Conservation (phyloP, 2,797 vertebrate species). For the Paratrypauchen microcephalus region DNA sequence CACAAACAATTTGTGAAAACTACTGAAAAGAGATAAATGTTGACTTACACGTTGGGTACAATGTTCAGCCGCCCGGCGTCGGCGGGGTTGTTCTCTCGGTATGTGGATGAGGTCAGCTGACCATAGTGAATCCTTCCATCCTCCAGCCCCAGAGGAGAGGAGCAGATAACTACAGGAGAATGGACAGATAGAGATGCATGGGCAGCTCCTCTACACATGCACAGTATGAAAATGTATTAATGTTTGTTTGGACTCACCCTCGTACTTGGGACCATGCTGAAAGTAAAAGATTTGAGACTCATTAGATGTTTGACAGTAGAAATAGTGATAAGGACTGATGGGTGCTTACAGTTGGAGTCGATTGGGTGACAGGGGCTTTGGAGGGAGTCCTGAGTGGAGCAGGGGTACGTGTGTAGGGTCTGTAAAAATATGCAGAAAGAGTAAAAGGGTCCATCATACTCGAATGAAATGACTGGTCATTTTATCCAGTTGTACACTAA, state of each 20-base stretch:
- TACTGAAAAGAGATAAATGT: not conserved
- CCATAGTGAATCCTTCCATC: constrained; percentile 79
- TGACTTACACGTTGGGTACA: constrained; percentile 79
- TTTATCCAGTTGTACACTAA: no score
- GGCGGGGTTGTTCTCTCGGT: constrained; percentile 79
- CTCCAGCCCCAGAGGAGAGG: constrained; percentile 80
- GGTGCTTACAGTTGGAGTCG: constrained; percentile 51
- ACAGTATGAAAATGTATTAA: not conserved
- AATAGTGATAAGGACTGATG: not conserved
- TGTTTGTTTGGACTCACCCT: constrained; percentile 55
- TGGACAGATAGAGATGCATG: not conserved
- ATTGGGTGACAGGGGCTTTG: constrained; percentile 58
- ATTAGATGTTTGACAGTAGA: not conserved
- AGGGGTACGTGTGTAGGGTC: constrained; percentile 65
- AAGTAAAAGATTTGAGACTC: constrained; percentile 20
- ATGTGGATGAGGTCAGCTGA: constrained; percentile 82
- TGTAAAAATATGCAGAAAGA: constrained; percentile 19
- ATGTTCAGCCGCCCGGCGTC: constrained; percentile 83
- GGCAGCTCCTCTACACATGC: not conserved
- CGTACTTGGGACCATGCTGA: constrained; percentile 63
- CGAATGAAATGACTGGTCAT: no score
- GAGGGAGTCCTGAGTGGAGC: constrained; percentile 73
- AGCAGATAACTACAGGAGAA: constrained; percentile 71
- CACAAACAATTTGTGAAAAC: not conserved
- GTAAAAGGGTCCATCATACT: not conserved